phyloP scores from a whole-genome alignment of 2,888 invertebrate species.

The Neoaliturus tenellus region DNA sequence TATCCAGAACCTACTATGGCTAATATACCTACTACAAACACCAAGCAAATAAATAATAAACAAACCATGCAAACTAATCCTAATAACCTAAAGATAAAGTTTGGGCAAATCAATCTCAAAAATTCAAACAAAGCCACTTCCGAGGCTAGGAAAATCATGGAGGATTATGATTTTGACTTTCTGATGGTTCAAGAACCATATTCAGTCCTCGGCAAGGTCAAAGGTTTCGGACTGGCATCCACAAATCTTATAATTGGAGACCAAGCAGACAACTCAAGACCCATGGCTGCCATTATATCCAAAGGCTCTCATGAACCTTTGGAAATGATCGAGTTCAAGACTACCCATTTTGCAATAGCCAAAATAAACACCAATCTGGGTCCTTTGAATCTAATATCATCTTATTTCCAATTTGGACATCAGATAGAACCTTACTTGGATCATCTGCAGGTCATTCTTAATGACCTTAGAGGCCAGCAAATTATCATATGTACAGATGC shows the following conservation, averaged over 20 bases:
- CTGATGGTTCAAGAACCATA: slow-evolving; percentile 7
- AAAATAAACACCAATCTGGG: not conserved
- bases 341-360: not conserved
- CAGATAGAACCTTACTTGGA: not conserved
- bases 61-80: not conserved
- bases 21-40: not conserved
- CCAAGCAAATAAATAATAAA: not conserved
- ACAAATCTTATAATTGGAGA: not conserved
- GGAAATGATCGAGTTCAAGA: not conserved
- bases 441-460: not conserved
- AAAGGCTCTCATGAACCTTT: not conserved
- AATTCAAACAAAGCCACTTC: slow-evolving; percentile 5
- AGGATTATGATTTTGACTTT: not conserved
- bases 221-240: not conserved
- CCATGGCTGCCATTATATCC: not conserved
- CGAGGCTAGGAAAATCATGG: not conserved
- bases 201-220: not conserved
- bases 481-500: not conserved
- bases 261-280: not conserved
- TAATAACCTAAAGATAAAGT: not conserved
- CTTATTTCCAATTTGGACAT: slow-evolving; percentile 20
- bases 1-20: not conserved
- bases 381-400: not conserved
- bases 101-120: slow-evolving; percentile 26
- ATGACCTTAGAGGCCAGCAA: not conserved